Percentiles rank a stretch among this genome's conserved stretches.
Conservation (phyloP, 2,888 invertebrate species). For the Neoitamus cyanurus region DNA sequence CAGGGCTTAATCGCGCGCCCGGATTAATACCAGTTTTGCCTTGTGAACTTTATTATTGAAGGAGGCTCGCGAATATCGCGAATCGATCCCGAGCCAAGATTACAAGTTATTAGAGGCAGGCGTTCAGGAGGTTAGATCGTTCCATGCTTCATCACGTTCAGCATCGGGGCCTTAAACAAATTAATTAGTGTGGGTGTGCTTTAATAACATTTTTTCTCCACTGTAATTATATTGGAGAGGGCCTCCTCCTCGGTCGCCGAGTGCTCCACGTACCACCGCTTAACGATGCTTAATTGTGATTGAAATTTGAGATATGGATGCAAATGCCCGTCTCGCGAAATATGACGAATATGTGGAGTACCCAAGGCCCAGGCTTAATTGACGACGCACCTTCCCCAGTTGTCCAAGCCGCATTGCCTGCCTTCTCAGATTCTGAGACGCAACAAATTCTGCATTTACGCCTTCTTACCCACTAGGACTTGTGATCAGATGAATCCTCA, state of each 20-base stretch:
- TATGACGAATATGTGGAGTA: constrained; percentile 39
- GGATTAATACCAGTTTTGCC: constrained; percentile 14
- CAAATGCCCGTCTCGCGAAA: constrained; percentile 25
- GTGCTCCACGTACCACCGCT: background rate
- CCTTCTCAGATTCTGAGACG: background rate
- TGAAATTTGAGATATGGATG: constrained; percentile 34
- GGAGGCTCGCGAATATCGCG: background rate
- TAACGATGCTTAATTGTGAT: constrained; percentile 44
- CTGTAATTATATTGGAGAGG: constrained; percentile 41
- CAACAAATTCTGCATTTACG: background rate
- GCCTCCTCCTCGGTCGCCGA: constrained; percentile 13
- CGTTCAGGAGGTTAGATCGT: constrained; percentile 43
- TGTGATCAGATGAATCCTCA: background rate
- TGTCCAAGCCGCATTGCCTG: background rate
- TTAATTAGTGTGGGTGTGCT: constrained; percentile 49
- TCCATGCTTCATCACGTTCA: constrained; percentile 34
- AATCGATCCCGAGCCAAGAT: constrained; percentile 43
- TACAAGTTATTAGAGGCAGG: constrained; percentile 46
- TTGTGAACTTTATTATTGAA: constrained; percentile 36
- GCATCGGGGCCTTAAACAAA: constrained; percentile 44
- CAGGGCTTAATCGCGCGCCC: background rate
- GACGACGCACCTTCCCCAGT: background rate
- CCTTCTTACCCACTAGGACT: background rate
- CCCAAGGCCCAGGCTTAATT: background rate
- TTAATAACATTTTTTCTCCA: constrained; percentile 44